These are phyloP conservation scores for Todus mexicanus DNA, from an alignment of 2,797 vertebrate genomes.

Conservation along the genomic window DNA sequence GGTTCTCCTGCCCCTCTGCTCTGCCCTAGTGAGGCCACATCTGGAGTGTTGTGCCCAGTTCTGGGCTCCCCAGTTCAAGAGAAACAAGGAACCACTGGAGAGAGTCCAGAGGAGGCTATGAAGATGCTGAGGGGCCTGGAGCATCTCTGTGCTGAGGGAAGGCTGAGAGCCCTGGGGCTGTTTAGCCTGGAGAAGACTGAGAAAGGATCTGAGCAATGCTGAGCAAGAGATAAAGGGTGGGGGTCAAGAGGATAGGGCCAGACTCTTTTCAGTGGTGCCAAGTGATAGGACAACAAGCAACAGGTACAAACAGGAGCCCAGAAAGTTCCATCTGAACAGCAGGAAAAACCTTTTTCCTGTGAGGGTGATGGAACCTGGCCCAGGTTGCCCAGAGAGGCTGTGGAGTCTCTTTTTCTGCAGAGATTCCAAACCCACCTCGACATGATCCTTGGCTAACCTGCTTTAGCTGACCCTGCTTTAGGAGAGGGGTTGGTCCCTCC, in stretches of 20 bases:
- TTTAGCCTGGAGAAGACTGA: not conserved
- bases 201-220: not conserved
- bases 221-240: not conserved
- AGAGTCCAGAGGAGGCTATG: not conserved
- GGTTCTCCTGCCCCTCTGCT: not conserved
- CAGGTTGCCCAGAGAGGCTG: not conserved
- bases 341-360: not conserved
- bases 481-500: not conserved
- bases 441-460: not conserved
- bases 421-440: not conserved
- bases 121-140: not conserved
- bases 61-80: not conserved
- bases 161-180: not conserved
- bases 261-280: not conserved
- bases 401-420: not conserved
- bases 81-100: not conserved
- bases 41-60: not conserved
- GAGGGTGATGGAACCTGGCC: not conserved
- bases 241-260: not conserved
- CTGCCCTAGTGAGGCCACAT: not conserved
- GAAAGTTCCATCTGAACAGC: not conserved
- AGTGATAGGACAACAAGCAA: not conserved
- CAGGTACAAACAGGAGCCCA: not conserved
- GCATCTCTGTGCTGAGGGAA: not conserved
- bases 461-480: not conserved